Evolutionary conservation across 2,113 vertebrate species (phyloP), one percentile per base, ranked within the genome.

Genomic region (Xyrauchen texanus): DNA sequence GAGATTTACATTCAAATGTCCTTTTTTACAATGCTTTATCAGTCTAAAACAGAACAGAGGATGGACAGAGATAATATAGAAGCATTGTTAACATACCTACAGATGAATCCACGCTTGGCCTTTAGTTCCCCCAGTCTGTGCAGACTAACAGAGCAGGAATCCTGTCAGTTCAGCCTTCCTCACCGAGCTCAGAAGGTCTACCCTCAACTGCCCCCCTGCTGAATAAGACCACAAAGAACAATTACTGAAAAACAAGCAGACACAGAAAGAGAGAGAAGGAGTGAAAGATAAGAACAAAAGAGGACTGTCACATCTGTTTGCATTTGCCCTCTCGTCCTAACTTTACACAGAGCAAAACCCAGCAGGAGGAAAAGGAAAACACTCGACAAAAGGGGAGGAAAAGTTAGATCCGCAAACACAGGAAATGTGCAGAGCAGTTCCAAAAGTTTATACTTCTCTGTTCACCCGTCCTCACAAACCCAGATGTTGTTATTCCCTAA

Each of bases 401-500:
- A 87, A 85, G 80, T 79, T 86, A 79, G 85, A 77, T 74, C 82
- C 88, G 86, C 86, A 88, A 90, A 90, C 67, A 86, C 92, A 94
- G 94, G 94, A 95, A 95, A 93, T 92, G 88, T 92, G 82, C 84
- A 60, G 82, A 74, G 21, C 21, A 34, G 83, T 85, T 90, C 86
- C 88, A 89, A 85, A 83, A 88, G 86, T 89, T 88, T 72, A 77
- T 85, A 83, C 84, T 87, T 89, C 84, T 75, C 87, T 91, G 88
- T 87, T 83, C 85, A 89, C 84, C 86, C 86, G 84, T 87, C 86
- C 90, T 0, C 61, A 72, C 74, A 93, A 82, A 88, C 93, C 93
- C 94, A 96, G 93, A 95, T 95, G 93, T 94, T 94, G 88, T 86
- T 89, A 94, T 94, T 93, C 92, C 90, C 88, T 86, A 82, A 91